Base-by-base conservation (phyloP, 2,797 vertebrate species). In the Vipera latastei region DNA sequence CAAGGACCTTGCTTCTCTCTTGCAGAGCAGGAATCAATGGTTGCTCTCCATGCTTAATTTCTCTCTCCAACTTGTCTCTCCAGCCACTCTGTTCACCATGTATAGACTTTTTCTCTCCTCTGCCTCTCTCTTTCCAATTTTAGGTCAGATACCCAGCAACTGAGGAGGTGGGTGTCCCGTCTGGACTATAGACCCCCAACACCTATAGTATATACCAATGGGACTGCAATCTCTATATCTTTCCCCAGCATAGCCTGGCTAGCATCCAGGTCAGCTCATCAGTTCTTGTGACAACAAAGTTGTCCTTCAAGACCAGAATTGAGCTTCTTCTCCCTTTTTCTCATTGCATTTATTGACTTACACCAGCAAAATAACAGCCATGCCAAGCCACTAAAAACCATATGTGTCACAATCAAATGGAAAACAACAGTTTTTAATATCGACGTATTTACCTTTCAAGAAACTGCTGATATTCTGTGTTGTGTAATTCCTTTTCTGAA, bases 361-460 rank as follows among this genome's bases (percentile, higher is more conserved):
- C 6, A 20, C 32, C 18, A 78, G 16, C 69, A 78, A 18, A 78
- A 78, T 18, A 78, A 22, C 3, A 44, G 73, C 7, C 32, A 44
- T 22, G 18, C 73, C 16, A 44, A 3, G 20, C 73, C 38, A 78
- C 18, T 22, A 78, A 78, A 78, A 78, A 78, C 69, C 3, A 78
- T 8, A 78, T 20, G 7, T 9, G 8, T 11, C 73, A 78, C 73
- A 78, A 78, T 48, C 59, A 73, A 93, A 60, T 5, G 69, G 5
- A 25, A 38, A 92, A 90, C 2, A 90, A 78, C 6, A 63, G 25
- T 63, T 88, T 83, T n/a, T 87, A 38, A 88, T 59, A 20, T 44
- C 25, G 11, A 7, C 38, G 48, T 93, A 83, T 48, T 97, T 96
- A 97, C 96, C 95, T 96, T 90, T 97, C 94, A 85, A 97, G 95